Percentiles rank a stretch among this genome's conserved stretches.
Conservation (phyloP, 37 sponge, comb jelly and placozoan species). For the Beroe forskalii region DNA sequence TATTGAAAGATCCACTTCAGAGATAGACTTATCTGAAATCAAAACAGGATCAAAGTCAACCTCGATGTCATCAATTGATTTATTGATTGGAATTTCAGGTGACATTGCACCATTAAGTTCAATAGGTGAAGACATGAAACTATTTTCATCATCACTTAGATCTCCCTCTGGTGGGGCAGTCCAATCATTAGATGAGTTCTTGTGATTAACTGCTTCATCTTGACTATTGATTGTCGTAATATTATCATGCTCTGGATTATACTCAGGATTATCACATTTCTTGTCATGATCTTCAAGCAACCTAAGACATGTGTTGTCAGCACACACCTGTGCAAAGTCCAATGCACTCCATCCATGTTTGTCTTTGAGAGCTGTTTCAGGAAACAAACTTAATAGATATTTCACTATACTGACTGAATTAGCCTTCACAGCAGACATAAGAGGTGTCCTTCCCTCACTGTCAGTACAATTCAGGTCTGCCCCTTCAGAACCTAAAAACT, state of each 20-base stretch:
- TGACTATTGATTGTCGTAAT: slow-evolving; percentile 49
- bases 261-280: slow-evolving; percentile 47
- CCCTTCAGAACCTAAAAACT: slow-evolving; percentile 20
- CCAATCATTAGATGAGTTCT: slow-evolving; percentile 52
- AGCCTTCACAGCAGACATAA: slow-evolving; percentile 33
- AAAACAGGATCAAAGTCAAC: slow-evolving; percentile 23
- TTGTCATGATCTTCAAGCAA: slow-evolving; percentile 51
- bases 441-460: slow-evolving; percentile 35
- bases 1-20: slow-evolving; percentile 32
- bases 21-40: slow-evolving; percentile 42
- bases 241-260: slow-evolving; percentile 61
- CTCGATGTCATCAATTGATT: slow-evolving; percentile 40
- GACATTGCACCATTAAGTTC: slow-evolving; percentile 27
- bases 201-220: slow-evolving; percentile 52
- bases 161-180: slow-evolving; percentile 63
- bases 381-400: slow-evolving; percentile 36
- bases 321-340: slow-evolving; percentile 50
- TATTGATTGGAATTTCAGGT: slow-evolving; percentile 7
- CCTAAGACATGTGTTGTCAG: slow-evolving; percentile 64
- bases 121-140: slow-evolving; percentile 54
- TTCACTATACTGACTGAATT: slow-evolving; percentile 42
- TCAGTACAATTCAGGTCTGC: slow-evolving; percentile 12
- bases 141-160: slow-evolving; percentile 51
- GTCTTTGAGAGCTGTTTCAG: slow-evolving; percentile 33
- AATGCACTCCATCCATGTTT: slow-evolving; percentile 56